Percentiles rank a stretch among this genome's conserved stretches.
These are phyloP conservation scores for Callimorpha dominula DNA, from an alignment of 2,888 invertebrate genomes.

Conservation along the genomic window DNA sequence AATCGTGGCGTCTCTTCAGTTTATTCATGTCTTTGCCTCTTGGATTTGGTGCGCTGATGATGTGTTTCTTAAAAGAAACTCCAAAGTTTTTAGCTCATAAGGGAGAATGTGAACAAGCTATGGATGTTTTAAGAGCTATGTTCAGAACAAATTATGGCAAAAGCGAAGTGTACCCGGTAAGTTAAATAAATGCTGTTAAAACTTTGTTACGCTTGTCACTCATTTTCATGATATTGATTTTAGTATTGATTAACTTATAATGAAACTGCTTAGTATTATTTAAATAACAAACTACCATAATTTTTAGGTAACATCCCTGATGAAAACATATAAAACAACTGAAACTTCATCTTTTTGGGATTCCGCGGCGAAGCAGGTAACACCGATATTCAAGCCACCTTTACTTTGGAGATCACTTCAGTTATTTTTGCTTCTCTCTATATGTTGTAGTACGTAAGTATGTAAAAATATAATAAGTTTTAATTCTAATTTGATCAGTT, in stretches of 20 bases:
- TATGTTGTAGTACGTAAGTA: conserved; percentile 86
- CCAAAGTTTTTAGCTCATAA: conserved; percentile 89
- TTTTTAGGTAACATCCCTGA: conserved; percentile 43
- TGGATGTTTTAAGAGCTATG: conserved; percentile 59
- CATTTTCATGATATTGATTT: no score
- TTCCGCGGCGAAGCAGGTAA: conserved; percentile 75
- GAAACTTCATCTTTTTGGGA: conserved; percentile 55
- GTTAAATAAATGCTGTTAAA: background rate
- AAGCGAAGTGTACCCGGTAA: conserved; percentile 1
- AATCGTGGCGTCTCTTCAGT: conserved; percentile 90
- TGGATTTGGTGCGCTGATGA: conserved; percentile 80
- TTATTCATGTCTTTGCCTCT: conserved; percentile 60
- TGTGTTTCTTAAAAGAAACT: conserved; percentile 88
- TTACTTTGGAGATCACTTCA: conserved; percentile 76
- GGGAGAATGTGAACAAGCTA: conserved; percentile 83
- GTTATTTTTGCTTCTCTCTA: conserved; percentile 80
- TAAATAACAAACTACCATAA: no score
- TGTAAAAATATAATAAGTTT: background rate
- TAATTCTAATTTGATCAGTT: no score
- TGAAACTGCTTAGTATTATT: no score
- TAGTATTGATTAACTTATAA: no score
- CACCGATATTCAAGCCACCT: conserved; percentile 76
- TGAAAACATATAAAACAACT: conserved; percentile 15
- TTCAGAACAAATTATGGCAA: conserved; percentile 39
- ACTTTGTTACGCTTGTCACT: no score